Conservation (phyloP, 2,888 invertebrate species). For the Ormyrus thymus region DNA sequence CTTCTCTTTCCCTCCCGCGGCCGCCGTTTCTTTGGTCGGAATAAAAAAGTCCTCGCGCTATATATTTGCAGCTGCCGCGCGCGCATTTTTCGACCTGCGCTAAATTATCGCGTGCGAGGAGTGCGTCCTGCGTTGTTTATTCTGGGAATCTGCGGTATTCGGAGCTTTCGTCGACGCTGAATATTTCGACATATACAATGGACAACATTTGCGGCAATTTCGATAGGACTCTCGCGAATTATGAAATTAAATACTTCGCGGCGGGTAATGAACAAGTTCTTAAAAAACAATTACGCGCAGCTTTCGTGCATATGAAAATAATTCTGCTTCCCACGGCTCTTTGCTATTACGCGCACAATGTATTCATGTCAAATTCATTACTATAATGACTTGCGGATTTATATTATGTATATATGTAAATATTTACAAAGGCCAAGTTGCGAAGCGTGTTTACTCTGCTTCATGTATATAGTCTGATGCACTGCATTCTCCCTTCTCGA, state of each 20-base stretch:
- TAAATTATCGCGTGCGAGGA: background rate
- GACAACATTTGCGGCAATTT: background rate
- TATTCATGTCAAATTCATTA: slow-evolving; percentile 1
- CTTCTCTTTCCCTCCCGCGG: no score
- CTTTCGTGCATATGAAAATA: no score
- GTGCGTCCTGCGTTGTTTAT: background rate
- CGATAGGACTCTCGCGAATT: background rate
- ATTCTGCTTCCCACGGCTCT: background rate
- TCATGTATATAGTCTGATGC: no score
- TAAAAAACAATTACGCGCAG: no score
- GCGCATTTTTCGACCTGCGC: background rate
- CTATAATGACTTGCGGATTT: background rate
- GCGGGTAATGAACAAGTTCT: background rate
- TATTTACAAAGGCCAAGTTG: background rate
- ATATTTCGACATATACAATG: background rate
- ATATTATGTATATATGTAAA: background rate
- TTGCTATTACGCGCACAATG: background rate
- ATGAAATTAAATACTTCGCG: background rate
- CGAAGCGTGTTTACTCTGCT: background rate
- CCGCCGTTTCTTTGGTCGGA: slow-evolving; percentile 34
- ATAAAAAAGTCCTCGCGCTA: slow-evolving; percentile 31
- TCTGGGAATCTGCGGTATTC: background rate
- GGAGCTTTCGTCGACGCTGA: background rate
- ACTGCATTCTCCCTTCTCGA: no score
- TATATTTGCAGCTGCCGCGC: background rate